Conservation (phyloP, 2,888 invertebrate species). For the Anodontia alba region DNA sequence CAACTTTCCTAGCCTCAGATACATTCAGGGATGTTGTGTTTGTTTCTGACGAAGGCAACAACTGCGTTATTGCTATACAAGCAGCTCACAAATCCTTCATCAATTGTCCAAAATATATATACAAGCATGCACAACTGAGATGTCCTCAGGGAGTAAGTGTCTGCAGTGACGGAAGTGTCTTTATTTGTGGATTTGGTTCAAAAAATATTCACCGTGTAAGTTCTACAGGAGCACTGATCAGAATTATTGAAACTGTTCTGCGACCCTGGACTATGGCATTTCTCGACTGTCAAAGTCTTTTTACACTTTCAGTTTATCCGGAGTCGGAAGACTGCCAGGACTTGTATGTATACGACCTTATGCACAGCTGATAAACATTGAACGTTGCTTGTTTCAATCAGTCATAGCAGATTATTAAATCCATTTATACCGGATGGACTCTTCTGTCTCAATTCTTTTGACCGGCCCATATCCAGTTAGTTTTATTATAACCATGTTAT, state of each 20-base stretch:
- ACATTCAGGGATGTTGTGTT: conserved; percentile 18
- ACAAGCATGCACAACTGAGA: conserved; percentile 27
- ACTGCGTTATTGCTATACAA: conserved; percentile 32
- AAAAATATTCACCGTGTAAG: conserved; percentile 49
- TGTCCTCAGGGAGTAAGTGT: conserved; percentile 46
- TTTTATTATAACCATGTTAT: no score
- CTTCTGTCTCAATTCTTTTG: no score
- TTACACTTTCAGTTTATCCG: neutral
- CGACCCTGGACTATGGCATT: conserved; percentile 28
- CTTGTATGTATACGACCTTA: neutral
- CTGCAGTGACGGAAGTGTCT: conserved; percentile 26
- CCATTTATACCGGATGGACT: no score
- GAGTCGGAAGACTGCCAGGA: neutral
- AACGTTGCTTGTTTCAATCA: no score
- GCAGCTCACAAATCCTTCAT: conserved; percentile 11
- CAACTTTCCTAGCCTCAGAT: conserved; percentile 29
- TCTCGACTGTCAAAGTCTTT: neutral
- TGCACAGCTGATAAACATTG: no score
- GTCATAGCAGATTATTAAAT: neutral
- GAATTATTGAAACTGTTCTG: conserved; percentile 22
- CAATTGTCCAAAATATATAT: conserved; percentile 26
- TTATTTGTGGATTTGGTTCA: conserved; percentile 49
- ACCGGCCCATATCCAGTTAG: no score
- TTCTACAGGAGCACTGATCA: conserved; percentile 16
- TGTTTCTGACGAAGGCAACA: conserved; percentile 36